Base-by-base conservation (phyloP, 2,113 vertebrate genomes). In the Neodontobutis hainanensis region DNA sequence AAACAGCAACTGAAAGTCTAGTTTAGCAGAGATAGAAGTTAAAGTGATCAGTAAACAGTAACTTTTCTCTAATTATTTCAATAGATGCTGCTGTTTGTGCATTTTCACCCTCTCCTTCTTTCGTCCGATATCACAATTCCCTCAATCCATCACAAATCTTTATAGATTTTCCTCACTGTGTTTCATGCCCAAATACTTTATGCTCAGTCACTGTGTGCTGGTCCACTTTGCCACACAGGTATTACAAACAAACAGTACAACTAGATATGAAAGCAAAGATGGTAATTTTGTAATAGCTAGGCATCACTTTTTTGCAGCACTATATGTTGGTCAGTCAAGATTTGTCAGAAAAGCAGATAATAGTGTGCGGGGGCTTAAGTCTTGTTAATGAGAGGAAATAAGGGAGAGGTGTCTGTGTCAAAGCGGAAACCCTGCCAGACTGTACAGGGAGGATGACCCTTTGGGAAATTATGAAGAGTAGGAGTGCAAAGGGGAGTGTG, bases 381-480 rank as follows among this genome's bases (percentile, higher is more conserved):
- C 0, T 52, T 46, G 57, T 58, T 68, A 81, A 82, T 71, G 11
- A 78, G 56, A 66, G 27, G 34, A 15, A 73, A 51, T 68, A 44
- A 57, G 70, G 45, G 59, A 65, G 65, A 73, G 50, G 55, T 1
- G 27, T 15, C 4, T 15, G 34, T 46, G n/a, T 44, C 19, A 5
- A 48, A 69, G 58, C 32, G 38, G 78, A 80, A 82, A 48, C 15
- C 2, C 8, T 35, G 14, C 8, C 8, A 12, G 50, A 49, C 36
- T 64, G 55, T 34, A 14, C 49, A 8, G 47, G 72, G 70, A 78
- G 77, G 69, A 62, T 1, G 11, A 34, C 55, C 55, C 46, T 82
- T 64, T 67, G 52, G 84, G 62, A 83, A 73, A 79, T 69, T 44
- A 86, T 65, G 57, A 73, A 78, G 58, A n/a, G 48, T 14, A 71